Base-by-base conservation (phyloP, 2,888 invertebrate genomes). In the Meandrusa payeni region DNA sequence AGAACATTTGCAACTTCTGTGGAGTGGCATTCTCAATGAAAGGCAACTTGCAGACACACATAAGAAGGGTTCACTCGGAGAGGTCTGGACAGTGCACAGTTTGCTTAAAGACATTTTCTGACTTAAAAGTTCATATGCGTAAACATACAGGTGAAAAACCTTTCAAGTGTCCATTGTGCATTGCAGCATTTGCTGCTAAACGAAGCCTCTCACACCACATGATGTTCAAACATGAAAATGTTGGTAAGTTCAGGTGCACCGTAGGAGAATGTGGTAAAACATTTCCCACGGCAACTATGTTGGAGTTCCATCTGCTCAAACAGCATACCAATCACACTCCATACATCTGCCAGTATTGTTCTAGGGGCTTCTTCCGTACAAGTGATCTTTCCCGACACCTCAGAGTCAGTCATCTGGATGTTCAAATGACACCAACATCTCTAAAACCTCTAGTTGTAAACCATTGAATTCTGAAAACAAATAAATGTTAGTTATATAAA, bases 121-220 rank as follows among this genome's bases (percentile, higher is more conserved):
- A 91, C 55, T 54, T 91, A 7, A 86, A 85, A 34, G 85, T 79
- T 1, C 91, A 91, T 50, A 89, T 89, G 89, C 68, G 88, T 0
- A 87, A 88, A 47, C 91, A 91, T 49, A 90, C 89, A 0, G 90
- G 90, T 0, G 90, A 90, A 50, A 89, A 75, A 28, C 83, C 85
- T 0, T 85, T 72, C 52, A 48, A 59, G 0, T 89, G 88, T 52
- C 67, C 68, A 13, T 45, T 76, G 7, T 88, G 88, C 51, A 66
- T 69, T 19, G 72, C 75, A 39, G 57, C 72, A 1, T 88, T 77
- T 55, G 61, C 63, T 1, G 67, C 70, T 0, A 71, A 79, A 44
- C 59, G 82, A 0, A 80, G 82, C 50, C 54, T 88, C 10, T 66
- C 78, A 0, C 74, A 77, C 36, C 88, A 89, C 43, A 72, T 83